Evolutionary conservation across 1,140 invertebrate species (phyloP).

Genomic region (Aphelinus atriplicis): DNA sequence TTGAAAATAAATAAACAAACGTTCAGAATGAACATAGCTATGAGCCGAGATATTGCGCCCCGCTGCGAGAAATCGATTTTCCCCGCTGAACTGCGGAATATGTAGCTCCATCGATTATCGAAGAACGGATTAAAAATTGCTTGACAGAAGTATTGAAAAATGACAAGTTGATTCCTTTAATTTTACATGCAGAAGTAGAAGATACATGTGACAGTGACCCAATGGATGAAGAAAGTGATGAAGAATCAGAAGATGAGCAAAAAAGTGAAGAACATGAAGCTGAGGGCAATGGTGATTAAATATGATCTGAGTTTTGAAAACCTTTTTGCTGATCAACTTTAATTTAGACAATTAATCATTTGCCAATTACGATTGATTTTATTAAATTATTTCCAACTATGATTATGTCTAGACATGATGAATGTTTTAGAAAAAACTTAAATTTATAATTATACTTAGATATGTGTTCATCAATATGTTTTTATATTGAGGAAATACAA

Average conservation of each 20-base stretch:
- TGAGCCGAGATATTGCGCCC: no score
- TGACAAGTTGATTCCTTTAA: conserved; percentile 18
- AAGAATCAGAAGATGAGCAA: neutral
- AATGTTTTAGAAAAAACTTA: no score
- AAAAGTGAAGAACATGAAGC: neutral
- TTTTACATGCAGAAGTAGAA: conserved; percentile 6
- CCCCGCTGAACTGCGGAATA: no score
- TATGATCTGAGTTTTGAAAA: conserved; percentile 2
- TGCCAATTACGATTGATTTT: no score
- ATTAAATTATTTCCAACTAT: no score
- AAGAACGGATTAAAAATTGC: conserved; percentile 26
- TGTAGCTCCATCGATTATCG: conserved; percentile 3
- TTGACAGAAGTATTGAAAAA: conserved; percentile 22
- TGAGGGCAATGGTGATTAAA: conserved; percentile 19
- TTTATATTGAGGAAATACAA: no score
- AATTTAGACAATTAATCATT: neutral
- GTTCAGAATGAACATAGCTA: no score
- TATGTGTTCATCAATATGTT: no score
- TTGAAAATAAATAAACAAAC: no score
- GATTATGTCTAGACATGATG: no score
- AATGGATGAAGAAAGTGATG: conserved; percentile 10
- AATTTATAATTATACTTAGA: no score
- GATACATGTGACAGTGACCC: conserved; percentile 30
- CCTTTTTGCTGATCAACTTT: neutral
- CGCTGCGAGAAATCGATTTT: no score